Percentiles rank a stretch among this genome's conserved stretches.
Conservation (phyloP, 2,113 vertebrate species). For the Catharus bicknelli region DNA sequence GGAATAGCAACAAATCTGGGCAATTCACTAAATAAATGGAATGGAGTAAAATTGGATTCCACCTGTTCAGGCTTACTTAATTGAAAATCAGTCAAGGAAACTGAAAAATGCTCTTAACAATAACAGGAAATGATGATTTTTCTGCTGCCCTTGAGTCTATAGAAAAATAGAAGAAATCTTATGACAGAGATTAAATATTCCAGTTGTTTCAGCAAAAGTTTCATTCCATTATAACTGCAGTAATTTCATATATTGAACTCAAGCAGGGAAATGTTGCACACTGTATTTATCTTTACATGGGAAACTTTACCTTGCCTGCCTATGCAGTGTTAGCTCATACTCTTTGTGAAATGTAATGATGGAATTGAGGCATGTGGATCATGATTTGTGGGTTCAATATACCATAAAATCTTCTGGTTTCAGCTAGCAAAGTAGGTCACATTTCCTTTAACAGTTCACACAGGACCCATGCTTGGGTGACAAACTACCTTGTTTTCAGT, state of each 20-base stretch:
- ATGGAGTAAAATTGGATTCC: not conserved
- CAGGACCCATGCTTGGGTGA: not conserved
- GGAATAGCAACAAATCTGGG: not conserved
- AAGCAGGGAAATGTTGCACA: constrained; percentile 6
- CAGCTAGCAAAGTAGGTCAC: not conserved
- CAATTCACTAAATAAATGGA: constrained; percentile 1
- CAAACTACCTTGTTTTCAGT: constrained; percentile 12
- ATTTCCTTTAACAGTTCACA: constrained; percentile 28
- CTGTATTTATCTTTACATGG: constrained; percentile 50
- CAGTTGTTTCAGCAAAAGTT: constrained; percentile 22
- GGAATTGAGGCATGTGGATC: not conserved
- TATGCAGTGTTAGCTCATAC: not conserved
- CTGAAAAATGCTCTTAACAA: not conserved
- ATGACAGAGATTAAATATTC: not conserved
- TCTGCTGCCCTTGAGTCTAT: not conserved
- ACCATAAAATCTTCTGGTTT: not conserved
- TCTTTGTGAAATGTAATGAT: constrained; percentile 23
- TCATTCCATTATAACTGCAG: constrained; percentile 10
- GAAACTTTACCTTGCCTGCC: constrained; percentile 33
- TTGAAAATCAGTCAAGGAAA: constrained; percentile 30
- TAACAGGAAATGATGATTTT: constrained; percentile 13
- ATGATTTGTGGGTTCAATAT: constrained; percentile 56
- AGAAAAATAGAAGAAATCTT: not conserved
- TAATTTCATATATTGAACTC: constrained; percentile 46
- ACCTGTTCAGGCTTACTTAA: not conserved